Percentiles rank a stretch among this genome's conserved stretches.
These are phyloP conservation scores for Drosophila limbata DNA, from an alignment of 2,888 invertebrate genomes.

Conservation along the genomic window DNA sequence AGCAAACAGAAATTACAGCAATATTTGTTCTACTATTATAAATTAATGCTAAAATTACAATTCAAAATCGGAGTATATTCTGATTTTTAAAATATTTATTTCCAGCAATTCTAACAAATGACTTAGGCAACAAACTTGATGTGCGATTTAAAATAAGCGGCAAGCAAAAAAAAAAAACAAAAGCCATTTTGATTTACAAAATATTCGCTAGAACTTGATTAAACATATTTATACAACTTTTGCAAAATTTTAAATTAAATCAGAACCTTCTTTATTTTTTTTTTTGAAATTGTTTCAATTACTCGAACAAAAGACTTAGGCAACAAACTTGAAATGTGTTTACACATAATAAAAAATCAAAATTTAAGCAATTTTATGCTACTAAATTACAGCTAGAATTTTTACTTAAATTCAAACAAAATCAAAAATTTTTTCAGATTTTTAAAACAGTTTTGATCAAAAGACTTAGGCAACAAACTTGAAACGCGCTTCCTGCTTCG, in stretches of 20 bases:
- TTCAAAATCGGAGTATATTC: too few relatives aligned
- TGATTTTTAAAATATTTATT: not conserved
- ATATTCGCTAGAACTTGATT: too few relatives aligned
- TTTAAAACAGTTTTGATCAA: slow-evolving; percentile 4
- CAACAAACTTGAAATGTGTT: slow-evolving; percentile 34
- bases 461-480: slow-evolving; percentile 55
- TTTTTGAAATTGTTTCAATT: not conserved
- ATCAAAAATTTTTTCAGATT: not conserved
- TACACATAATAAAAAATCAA: too few relatives aligned
- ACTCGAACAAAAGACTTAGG: slow-evolving; percentile 49
- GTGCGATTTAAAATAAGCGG: not conserved
- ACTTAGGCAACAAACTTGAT: slow-evolving; percentile 52
- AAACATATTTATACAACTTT: too few relatives aligned
- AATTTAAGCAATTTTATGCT: not conserved
- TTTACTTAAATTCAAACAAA: not conserved
- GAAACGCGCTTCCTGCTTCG: slow-evolving; percentile 11
- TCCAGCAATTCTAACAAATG: slow-evolving; percentile 18
- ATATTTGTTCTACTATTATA: not conserved
- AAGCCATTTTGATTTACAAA: too few relatives aligned
- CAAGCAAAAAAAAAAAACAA: not conserved
- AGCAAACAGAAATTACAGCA: not conserved
- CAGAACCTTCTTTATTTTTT: not conserved
- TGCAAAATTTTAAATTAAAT: not conserved
- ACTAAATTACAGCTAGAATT: not conserved
- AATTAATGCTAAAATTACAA: not conserved